These are phyloP conservation scores for Dendroctonus valens DNA, from an alignment of 1,140 invertebrate genomes.

Conservation along the genomic window DNA sequence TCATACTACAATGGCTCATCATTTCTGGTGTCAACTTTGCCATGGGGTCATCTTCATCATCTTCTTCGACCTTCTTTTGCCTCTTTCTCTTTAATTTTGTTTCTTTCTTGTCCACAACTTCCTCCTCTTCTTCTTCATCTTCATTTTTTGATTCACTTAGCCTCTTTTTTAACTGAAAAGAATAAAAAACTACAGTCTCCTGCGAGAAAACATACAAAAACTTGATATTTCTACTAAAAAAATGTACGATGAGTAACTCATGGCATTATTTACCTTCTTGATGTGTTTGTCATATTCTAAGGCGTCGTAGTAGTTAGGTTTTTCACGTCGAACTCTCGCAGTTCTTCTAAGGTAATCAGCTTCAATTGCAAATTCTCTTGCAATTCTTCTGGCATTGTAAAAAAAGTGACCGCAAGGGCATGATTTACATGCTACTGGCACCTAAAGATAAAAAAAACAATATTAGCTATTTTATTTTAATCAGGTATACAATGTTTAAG, in stretches of 20 bases:
- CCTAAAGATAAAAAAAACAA: constrained; percentile 52
- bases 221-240: background rate
- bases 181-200: background rate
- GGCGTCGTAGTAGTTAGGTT: constrained; percentile 81
- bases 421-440: constrained; percentile 76
- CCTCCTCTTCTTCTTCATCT: constrained; percentile 53
- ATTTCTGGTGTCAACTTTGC: constrained; percentile 56
- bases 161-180: constrained; percentile 51
- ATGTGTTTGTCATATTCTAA: constrained; percentile 73
- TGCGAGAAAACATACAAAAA: background rate
- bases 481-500: no score
- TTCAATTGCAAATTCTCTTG: constrained; percentile 46
- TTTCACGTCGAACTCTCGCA: constrained; percentile 71
- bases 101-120: constrained; percentile 54
- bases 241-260: background rate
- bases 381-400: constrained; percentile 65
- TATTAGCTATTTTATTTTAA: background rate
- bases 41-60: constrained; percentile 58
- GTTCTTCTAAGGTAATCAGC: constrained; percentile 63
- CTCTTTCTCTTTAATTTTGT: constrained; percentile 53
- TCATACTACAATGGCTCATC: constrained; percentile 59
- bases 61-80: constrained; percentile 59
- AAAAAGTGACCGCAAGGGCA: constrained; percentile 78
- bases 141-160: constrained; percentile 53
- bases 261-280: constrained; percentile 52